phyloP scores from a whole-genome alignment of 2,113 vertebrate species.

The Tragelaphus imberbis region DNA sequence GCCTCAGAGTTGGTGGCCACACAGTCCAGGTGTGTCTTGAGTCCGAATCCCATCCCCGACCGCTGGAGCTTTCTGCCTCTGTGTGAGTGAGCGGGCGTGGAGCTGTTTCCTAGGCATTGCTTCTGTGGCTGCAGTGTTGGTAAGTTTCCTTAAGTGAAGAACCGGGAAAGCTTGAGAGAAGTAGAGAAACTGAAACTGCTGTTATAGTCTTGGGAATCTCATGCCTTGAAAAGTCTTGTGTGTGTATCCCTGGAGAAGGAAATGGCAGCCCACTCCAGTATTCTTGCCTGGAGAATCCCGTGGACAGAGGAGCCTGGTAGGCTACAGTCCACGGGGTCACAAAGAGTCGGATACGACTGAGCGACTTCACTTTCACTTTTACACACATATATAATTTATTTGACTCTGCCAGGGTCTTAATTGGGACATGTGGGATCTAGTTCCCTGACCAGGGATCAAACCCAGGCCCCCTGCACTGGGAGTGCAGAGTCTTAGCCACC shows the following conservation, averaged over 20 bases:
- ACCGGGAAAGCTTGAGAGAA: not conserved
- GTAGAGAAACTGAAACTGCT: not conserved
- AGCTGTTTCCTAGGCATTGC: not conserved
- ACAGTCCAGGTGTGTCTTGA: not conserved
- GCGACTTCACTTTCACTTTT: no score
- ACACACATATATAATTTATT: not conserved
- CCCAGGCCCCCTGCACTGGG: not conserved
- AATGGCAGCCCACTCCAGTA: no score
- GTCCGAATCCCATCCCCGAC: not conserved
- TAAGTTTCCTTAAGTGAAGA: not conserved
- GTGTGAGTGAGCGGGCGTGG: not conserved
- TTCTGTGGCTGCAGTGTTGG: not conserved
- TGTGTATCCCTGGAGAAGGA: no score
- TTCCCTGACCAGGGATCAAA: not conserved
- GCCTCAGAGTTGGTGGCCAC: not conserved
- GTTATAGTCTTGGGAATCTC: not conserved
- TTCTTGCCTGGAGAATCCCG: no score
- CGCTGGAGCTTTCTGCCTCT: not conserved
- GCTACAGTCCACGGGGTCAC: no score
- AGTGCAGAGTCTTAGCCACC: not conserved
- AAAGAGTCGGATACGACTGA: no score
- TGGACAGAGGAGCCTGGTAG: no score
- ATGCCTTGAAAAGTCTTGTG: not conserved
- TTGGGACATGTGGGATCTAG: not conserved
- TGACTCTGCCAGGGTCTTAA: not conserved